Evolutionary conservation across 64 coral and sea anemone species (phyloP).

Genomic region (Porites lutea): DNA sequence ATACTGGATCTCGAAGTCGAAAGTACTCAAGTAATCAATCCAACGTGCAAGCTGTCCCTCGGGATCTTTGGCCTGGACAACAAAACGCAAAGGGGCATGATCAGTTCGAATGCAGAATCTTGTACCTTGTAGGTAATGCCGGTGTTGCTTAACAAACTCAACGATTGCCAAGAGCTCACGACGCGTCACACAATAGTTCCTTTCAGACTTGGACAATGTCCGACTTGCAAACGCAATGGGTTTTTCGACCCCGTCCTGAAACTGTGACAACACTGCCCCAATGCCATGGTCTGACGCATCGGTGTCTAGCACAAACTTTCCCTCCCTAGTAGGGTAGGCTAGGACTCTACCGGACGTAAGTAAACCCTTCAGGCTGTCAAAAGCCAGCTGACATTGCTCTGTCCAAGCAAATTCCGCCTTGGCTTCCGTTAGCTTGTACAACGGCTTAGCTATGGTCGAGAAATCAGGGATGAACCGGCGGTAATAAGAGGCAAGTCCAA

Average conservation of each 20-base stretch:
- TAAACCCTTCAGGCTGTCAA: neutral
- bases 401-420: slow-evolving; percentile 24
- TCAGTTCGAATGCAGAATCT: neutral
- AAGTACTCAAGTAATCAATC: slow-evolving; percentile 4
- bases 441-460: neutral
- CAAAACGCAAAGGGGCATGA: slow-evolving; percentile 6
- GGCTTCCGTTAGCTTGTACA: neutral
- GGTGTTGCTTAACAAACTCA: neutral
- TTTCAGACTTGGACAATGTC: slow-evolving; percentile 7
- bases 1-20: neutral
- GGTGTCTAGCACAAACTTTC: slow-evolving; percentile 22
- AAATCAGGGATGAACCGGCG: slow-evolving; percentile 14
- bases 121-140: slow-evolving; percentile 32
- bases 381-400: neutral
- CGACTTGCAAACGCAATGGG: slow-evolving; percentile 28
- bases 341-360: neutral
- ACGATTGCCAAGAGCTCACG: neutral
- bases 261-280: slow-evolving; percentile 31
- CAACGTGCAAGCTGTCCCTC: slow-evolving; percentile 32
- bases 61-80: slow-evolving; percentile 28
- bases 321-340: neutral
- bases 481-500: slow-evolving; percentile 15
- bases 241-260: slow-evolving; percentile 34
- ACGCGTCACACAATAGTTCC: slow-evolving; percentile 36
- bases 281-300: slow-evolving; percentile 34